phyloP scores from a whole-genome alignment of 2,797 vertebrate genomes.

The Heteromormyrus szaboi region DNA sequence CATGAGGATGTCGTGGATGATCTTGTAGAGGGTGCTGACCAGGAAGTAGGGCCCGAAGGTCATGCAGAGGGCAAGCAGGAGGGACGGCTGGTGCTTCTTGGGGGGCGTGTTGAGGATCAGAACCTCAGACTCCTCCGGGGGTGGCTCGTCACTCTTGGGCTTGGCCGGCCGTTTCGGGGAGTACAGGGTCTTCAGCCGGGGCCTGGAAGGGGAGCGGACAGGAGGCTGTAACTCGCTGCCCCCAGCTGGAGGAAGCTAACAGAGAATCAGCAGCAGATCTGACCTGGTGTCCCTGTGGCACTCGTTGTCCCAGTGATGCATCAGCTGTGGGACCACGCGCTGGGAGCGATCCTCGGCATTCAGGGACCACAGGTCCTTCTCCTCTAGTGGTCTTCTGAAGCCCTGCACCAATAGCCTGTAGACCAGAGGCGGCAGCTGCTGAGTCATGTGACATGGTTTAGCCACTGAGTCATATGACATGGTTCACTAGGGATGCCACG shows the following conservation, averaged over 20 bases:
- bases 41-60: slow-evolving; percentile 92
- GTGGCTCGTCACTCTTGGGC: slow-evolving; percentile 46
- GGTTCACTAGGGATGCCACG: background rate
- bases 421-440: background rate
- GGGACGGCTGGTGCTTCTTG: slow-evolving; percentile 70
- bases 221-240: background rate
- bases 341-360: slow-evolving; percentile 78
- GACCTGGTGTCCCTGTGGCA: slow-evolving; percentile 77
- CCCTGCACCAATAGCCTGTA: slow-evolving; percentile 78
- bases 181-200: slow-evolving; percentile 57
- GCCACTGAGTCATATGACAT: background rate
- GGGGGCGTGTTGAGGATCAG: slow-evolving; percentile 64
- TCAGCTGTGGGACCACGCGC: slow-evolving; percentile 73
- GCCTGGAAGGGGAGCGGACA: slow-evolving; percentile 37
- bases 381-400: slow-evolving; percentile 76
- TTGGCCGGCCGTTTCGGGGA: slow-evolving; percentile 52
- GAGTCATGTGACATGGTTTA: background rate
- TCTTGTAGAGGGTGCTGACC: slow-evolving; percentile 85
- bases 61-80: slow-evolving; percentile 79
- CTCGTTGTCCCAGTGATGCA: slow-evolving; percentile 74
- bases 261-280: slow-evolving; percentile 31
- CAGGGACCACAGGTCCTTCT: slow-evolving; percentile 85
- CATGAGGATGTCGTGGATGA: slow-evolving; percentile 88
- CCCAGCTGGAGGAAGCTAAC: background rate
- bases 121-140: slow-evolving; percentile 77